These are phyloP conservation scores for Scrobipalpa atriplicella DNA, from an alignment of 2,888 invertebrate genomes.

Conservation along the genomic window DNA sequence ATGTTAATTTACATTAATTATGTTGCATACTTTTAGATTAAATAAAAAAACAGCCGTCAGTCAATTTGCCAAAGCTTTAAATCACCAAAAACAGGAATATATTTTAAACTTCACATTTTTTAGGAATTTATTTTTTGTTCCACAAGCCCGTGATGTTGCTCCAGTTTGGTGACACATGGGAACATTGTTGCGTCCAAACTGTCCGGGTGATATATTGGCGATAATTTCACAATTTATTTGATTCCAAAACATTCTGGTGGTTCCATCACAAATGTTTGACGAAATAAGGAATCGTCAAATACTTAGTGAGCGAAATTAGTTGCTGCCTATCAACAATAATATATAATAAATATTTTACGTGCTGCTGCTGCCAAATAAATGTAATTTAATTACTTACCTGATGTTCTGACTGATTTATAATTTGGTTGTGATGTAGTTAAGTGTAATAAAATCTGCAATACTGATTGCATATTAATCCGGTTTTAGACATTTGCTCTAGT, in stretches of 20 bases:
- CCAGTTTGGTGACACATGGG: slow-evolving; percentile 24
- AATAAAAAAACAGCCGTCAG: slow-evolving; percentile 1
- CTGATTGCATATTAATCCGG: background rate
- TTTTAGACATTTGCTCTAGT: background rate
- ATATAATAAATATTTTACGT: too few species aligned
- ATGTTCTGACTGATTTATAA: too few species aligned
- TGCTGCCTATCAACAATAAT: too few species aligned
- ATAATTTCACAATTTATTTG: slow-evolving; percentile 56
- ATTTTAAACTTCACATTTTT: slow-evolving; percentile 8
- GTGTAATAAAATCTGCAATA: background rate
- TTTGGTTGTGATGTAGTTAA: too few species aligned
- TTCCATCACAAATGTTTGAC: background rate
- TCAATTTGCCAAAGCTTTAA: background rate
- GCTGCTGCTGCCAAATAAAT: too few species aligned
- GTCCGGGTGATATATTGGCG: slow-evolving; percentile 49
- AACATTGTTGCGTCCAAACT: slow-evolving; percentile 19
- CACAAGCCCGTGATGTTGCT: background rate
- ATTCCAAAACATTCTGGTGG: slow-evolving; percentile 29
- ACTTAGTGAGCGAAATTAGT: background rate
- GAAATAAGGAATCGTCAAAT: background rate
- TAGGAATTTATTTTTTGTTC: background rate
- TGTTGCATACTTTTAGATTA: background rate
- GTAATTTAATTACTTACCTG: too few species aligned
- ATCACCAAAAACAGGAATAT: slow-evolving; percentile 13
- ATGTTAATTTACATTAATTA: background rate